These are phyloP conservation scores for Thunnus maccoyii DNA, from an alignment of 2,113 vertebrate genomes.

Conservation along the genomic window DNA sequence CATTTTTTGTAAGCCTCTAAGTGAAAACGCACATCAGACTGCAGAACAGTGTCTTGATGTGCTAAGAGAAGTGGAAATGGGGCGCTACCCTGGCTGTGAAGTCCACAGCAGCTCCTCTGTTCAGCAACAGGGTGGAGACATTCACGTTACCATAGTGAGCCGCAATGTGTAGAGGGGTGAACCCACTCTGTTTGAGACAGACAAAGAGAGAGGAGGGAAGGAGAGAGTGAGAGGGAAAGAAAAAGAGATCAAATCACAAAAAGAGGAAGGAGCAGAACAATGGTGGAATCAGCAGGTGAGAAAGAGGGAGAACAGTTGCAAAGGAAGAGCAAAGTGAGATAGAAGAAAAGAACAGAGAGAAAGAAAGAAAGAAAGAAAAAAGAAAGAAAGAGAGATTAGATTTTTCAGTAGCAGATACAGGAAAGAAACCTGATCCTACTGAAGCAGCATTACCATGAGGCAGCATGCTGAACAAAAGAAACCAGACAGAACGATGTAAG, in stretches of 20 bases:
- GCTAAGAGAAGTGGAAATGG: slow-evolving; percentile 29
- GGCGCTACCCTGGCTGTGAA: slow-evolving; percentile 94
- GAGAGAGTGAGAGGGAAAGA: slow-evolving; percentile 28
- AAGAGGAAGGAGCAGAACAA: slow-evolving; percentile 6
- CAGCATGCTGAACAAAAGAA: slow-evolving; percentile 56
- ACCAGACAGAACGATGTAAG: slow-evolving; percentile 31
- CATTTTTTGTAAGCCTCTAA: not conserved
- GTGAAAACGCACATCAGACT: not conserved
- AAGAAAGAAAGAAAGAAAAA: slow-evolving; percentile 4
- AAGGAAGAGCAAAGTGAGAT: not conserved
- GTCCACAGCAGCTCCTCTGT: slow-evolving; percentile 97
- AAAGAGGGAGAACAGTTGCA: slow-evolving; percentile 4
- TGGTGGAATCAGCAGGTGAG: slow-evolving; percentile 18
- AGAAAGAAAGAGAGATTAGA: not conserved
- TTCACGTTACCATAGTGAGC: slow-evolving; percentile 96
- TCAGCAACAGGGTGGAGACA: slow-evolving; percentile 97
- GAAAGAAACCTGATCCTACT: slow-evolving; percentile 39
- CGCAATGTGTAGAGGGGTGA: slow-evolving; percentile 96
- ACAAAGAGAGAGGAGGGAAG: slow-evolving; percentile 52
- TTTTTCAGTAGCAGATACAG: slow-evolving; percentile 20
- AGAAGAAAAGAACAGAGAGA: not conserved
- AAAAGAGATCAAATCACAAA: not conserved
- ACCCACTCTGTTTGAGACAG: slow-evolving; percentile 90
- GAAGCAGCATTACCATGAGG: slow-evolving; percentile 57
- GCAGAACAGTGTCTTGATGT: not conserved